Base-by-base conservation (phyloP, 2,797 vertebrate genomes). In the Tragelaphus oryx region DNA sequence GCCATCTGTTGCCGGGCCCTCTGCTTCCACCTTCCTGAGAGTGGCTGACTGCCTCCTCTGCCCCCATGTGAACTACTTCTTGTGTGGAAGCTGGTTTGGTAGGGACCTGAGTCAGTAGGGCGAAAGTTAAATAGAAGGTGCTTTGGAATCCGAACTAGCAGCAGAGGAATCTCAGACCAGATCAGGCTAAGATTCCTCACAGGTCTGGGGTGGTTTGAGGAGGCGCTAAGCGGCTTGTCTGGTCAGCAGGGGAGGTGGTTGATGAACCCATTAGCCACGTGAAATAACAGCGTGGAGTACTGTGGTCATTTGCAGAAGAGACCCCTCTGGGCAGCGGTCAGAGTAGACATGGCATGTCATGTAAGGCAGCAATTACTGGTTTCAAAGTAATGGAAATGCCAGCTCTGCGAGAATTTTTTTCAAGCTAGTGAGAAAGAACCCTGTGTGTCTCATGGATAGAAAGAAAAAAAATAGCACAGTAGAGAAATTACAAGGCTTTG, bases 401-500 rank as follows among this genome's bases (percentile, higher is more conserved):
- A 3, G 41, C 55, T 95, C 71, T 59, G 24, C 12, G 18, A 60
- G 55, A 68, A 57, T 13, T 16, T n/a, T n/a, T 84, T 82, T 78
- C 83, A 60, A 18, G 86, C 75, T 68, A 6, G 10, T 20, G 44
- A 48, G 50, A 81, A 68, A 48, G 50, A 81, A 68, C 80, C 26
- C 55, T 26, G 1, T 41, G 37, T 95, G 59, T 92, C 54, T 91
- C 46, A 11, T 41, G 83, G 54, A 24, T 37, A 83, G 50, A 71
- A 60, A 85, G 48, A 26, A 33, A 88, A 41, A 41, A 88, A 83
- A 87, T 1, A 74, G 41, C 68, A 84, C 1, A n/a, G 48, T 26
- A 41, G 79, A 91, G 50, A 86, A 48, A 89, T 48, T 9, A 94
- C 59, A 48, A 81, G 30, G 50, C 76, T 71, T 24, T 83, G 59